Evolutionary conservation across 2,888 invertebrate genomes (phyloP), one percentile per base, ranked within the genome.

Genomic region (Byasa hedistus): DNA sequence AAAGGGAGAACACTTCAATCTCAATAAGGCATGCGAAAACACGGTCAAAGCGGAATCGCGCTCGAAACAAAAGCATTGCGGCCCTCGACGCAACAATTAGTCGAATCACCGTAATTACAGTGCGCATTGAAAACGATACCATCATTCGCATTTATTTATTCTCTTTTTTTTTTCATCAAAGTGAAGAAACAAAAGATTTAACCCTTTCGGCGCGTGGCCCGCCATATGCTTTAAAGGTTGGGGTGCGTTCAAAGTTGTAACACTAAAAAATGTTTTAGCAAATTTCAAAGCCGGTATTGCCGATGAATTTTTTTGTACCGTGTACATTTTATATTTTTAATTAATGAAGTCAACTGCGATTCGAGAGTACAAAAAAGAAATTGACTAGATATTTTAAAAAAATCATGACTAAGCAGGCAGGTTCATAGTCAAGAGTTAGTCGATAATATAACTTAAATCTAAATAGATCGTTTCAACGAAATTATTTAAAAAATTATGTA

Each of bases 51-150:
- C 79, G 80, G 83, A 79, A 79, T 77, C 78, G 79, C 80, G 80
- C 80, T 83, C 76, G 75, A 85, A 85, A 86, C 86, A 88, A 88
- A 87, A 82, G 81, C 77, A 73, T 76, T 75, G 78, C 82, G 79
- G 75, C 76, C 79, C 81, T 79, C 77, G 68, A 78, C 75, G 78
- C 76, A 83, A 87, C 88, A 90, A 91, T 91, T 91, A 91, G 85
- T 80, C 75, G 84, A 84, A 89, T 89, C 84, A 86, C 82, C 82
- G 86, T 90, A 89, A 89, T 91, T 88, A 85, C 82, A 80, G 73
- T 71, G 78, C 73, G 76, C 79, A 86, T 86, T 89, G 89, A 85
- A 90, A 90, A 79, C 79, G 89, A 91, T 91, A 89, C 84, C 81
- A 84, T 86, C 88, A 81, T 85, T 85, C 77, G 79, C 79, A 69